Base-by-base conservation (phyloP, 1,140 invertebrate species). In the Eriocheir sinensis region DNA sequence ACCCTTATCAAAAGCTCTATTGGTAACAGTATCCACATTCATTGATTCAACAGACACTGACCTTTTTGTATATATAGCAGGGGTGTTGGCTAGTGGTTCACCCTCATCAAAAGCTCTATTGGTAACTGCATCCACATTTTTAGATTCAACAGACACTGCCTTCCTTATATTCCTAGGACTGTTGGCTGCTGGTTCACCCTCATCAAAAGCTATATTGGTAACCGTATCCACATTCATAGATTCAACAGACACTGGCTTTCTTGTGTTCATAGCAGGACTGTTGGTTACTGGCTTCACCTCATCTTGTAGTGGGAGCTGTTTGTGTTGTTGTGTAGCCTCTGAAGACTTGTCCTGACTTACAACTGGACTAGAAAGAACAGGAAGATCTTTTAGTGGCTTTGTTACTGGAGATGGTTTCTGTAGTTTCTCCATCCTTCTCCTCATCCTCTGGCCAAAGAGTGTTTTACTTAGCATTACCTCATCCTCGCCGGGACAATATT, bases 391-490 rank as follows among this genome's bases (percentile, higher is more conserved):
- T n/a, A n/a, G 21, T n/a, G 27, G 60, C 60, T 72, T 21, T n/a
- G 6, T 72, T 27, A n/a, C 0, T 34, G 15, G 34, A 21, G 34
- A 30, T 32, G 89, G 53, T 34, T 72, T 90, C 0, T 9, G 27
- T 36, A 72, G 2, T 3, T 79, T 90, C 21, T 90, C 36, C 34
- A 90, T 9, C 83, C 34, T 92, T 30, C 40, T 44, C 36, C 21
- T 72, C 91, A 92, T 92, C 83, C 91, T 92, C 80, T 53, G 91
- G 32, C 91, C 91, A 92, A 85, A 92, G 3, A 92, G 80, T 12
- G 91, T 83, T 53, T 85, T 92, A 34, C 36, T 85, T 41, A 92
- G 36, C 91, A 92, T 92, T n/a, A 85, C 80, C 3, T 92, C 91
- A 21, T 90, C 89, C 3, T 48, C 15, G 3, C 48, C 21, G 48